Conservation (phyloP, 2,888 invertebrate genomes). For the Zootermopsis nevadensis region DNA sequence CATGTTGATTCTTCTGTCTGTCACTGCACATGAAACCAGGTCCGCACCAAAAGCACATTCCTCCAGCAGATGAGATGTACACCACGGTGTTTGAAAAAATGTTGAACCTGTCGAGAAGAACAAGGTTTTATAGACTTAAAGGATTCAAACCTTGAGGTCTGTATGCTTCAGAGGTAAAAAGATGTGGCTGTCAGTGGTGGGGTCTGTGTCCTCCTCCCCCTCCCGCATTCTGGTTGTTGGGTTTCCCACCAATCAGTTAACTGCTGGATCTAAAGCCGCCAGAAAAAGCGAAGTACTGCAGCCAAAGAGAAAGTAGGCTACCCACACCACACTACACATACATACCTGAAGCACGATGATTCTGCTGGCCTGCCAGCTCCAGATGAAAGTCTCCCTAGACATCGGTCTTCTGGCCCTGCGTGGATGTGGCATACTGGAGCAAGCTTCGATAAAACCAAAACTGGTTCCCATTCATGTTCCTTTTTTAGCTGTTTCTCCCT, state of each 20-base stretch:
- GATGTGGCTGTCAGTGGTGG: not conserved
- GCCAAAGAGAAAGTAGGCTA: constrained; percentile 36
- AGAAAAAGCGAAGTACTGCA: not conserved
- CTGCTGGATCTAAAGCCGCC: not conserved
- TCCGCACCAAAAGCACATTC: not conserved
- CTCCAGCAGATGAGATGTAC: not conserved
- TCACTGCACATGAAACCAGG: not conserved
- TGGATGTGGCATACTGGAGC: not conserved
- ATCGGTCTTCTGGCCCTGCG: not conserved
- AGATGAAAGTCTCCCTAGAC: not conserved
- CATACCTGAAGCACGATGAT: not conserved
- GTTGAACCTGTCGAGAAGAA: not conserved
- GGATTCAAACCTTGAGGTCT: not conserved
- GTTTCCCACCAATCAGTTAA: not conserved
- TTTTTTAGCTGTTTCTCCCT: too few relatives aligned
- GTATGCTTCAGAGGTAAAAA: not conserved
- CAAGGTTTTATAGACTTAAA: constrained; percentile 3
- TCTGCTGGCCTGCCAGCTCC: not conserved
- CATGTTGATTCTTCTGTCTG: not conserved
- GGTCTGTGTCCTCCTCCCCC: not conserved
- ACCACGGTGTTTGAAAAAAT: not conserved
- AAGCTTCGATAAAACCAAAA: not conserved
- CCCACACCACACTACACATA: not conserved
- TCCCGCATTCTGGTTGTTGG: not conserved
- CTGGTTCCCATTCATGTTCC: not conserved